Percentiles rank a stretch among this genome's conserved stretches.
Evolutionary conservation across 30 jellyfish, hydroid and myxozoan species (phyloP).

Genomic region (Sanderia malayensis): DNA sequence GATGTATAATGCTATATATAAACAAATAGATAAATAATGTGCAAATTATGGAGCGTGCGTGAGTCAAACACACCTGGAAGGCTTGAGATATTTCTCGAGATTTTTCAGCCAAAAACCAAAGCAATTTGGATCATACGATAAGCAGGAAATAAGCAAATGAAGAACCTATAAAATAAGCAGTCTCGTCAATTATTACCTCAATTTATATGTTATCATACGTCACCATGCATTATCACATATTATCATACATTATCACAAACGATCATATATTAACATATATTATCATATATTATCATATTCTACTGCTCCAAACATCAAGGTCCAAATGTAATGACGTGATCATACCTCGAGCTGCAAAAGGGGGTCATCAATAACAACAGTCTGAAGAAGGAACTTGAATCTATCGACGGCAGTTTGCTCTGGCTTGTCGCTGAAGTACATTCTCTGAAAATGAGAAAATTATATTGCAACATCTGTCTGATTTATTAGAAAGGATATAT

Average conservation of each 20-base stretch:
- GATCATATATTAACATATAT: too few species aligned
- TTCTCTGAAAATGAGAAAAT: conserved; percentile 23
- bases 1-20: too few species aligned
- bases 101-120: conserved; percentile 48
- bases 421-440: conserved; percentile 56
- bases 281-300: neutral
- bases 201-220: too few species aligned
- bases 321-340: too few species aligned
- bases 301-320: too few species aligned
- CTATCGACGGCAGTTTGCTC: conserved; percentile 5
- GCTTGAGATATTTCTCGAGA: conserved; percentile 30
- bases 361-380: conserved; percentile 25
- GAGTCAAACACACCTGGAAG: conserved; percentile 78
- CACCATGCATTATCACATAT: too few species aligned
- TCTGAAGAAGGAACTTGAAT: conserved; percentile 22
- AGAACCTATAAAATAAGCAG: conserved; percentile 47
- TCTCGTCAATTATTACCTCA: too few species aligned
- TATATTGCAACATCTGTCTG: too few species aligned
- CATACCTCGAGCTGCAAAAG: conserved; percentile 51
- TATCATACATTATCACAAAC: too few species aligned
- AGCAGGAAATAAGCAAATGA: conserved; percentile 54
- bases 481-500: too few species aligned
- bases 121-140: conserved; percentile 48
- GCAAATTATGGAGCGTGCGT: too few species aligned
- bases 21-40: too few species aligned